Evolutionary conservation across 1,140 invertebrate species (phyloP), one percentile per base, ranked within the genome.

Genomic region (Drosophila prosaltans): DNA sequence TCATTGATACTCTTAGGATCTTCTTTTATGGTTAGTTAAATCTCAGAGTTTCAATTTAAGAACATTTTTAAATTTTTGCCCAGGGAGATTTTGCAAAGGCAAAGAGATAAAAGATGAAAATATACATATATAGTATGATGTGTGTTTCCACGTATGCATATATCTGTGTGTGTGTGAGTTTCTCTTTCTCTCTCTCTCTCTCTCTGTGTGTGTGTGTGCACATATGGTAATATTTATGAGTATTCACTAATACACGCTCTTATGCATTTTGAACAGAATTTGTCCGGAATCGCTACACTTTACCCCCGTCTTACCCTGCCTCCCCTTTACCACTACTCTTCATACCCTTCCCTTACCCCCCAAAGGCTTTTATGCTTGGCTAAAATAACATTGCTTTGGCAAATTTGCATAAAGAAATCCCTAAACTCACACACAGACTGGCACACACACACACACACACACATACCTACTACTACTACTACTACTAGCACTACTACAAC

Each of bases 321-420:
- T 51, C 51, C 16, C 21, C 30, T 16, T 16, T 16, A 16, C 16
- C 16, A 16, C 16, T 16, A 16, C 16, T 16, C 16, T 16, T 16
- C 16, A 16, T 16, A 16, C 36, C 30, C 16, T 48, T 5, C 11
- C 57, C 57, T 60, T 9, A 48, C 5, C 59, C 51, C 21, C 30
- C 41, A 11, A 26, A 51, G 54, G 54, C 64, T 74, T 65, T 71
- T 69, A 65, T 78, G 63, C 67, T 69, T 72, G 69, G 61, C 77
- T 79, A 72, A 72, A 75, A 79, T 78, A 78, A 78, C 78, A 75
- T 75, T 81, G 72, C 76, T 69, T 72, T 75, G 64, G 72, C 75
- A 81, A 81, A 81, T 81, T 81, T 81, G 75, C 78, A 81, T 81
- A 81, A 75, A 75, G 78, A 81, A 81, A 81, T 81, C 78, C 76